phyloP scores from a whole-genome alignment of 2,797 vertebrate genomes.

The Phylloscopus collybita region DNA sequence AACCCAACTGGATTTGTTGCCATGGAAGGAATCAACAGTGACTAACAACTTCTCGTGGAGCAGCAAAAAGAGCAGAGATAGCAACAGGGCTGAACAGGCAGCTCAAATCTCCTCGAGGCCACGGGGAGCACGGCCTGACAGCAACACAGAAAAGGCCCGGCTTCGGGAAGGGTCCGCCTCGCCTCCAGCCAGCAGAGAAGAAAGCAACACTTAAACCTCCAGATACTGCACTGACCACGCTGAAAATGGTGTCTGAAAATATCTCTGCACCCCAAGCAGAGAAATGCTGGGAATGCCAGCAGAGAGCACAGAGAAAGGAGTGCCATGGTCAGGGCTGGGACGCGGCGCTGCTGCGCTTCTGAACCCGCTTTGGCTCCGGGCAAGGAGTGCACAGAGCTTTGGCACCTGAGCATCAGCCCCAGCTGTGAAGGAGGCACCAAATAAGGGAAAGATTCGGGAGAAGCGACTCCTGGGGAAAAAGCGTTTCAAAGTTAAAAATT shows the following conservation, averaged over 20 bases:
- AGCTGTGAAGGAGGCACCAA: constrained; percentile 79
- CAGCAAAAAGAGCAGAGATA: constrained; percentile 27
- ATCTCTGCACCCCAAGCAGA: neutral
- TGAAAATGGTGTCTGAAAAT: neutral
- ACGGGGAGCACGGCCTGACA: neutral
- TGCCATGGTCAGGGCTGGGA: neutral
- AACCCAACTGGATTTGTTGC: constrained; percentile 59
- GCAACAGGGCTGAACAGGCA: constrained; percentile 22
- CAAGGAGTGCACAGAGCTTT: constrained; percentile 34
- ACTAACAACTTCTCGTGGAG: constrained; percentile 47
- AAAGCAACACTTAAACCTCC: neutral
- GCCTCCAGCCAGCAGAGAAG: constrained; percentile 3
- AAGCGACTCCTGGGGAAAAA: constrained; percentile 74
- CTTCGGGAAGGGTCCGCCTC: neutral
- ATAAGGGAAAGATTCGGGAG: constrained; percentile 83
- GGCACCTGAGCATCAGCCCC: constrained; percentile 70
- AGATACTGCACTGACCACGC: neutral
- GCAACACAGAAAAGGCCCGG: neutral
- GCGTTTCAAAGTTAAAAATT: constrained; percentile 83
- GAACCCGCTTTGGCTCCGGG: neutral
- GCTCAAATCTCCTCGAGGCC: constrained; percentile 1
- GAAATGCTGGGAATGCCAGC: neutral
- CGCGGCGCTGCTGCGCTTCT: neutral
- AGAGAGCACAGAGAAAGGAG: neutral
- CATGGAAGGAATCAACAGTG: constrained; percentile 65